Conservation (phyloP, 2,888 invertebrate species). For the Drosophila mettleri region DNA sequence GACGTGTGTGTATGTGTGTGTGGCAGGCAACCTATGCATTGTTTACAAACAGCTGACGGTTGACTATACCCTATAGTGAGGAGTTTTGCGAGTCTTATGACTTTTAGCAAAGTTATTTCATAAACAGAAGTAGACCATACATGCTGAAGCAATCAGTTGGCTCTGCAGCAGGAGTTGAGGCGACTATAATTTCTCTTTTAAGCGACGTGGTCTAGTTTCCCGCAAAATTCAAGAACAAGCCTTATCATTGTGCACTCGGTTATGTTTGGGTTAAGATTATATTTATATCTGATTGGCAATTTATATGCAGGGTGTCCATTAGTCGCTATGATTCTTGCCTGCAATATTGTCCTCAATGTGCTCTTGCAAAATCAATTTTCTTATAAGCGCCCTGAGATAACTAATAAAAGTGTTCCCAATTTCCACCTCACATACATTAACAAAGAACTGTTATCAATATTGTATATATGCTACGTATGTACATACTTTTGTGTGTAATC, state of each 20-base stretch:
- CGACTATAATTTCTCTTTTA: too few species aligned
- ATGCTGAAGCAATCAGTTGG: background rate
- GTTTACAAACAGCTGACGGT: conserved; percentile 71
- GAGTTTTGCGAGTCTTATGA: background rate
- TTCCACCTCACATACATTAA: background rate
- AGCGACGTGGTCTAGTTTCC: background rate
- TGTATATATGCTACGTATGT: background rate
- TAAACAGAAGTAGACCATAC: background rate
- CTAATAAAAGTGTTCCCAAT: conserved; percentile 21
- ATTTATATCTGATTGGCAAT: too few species aligned
- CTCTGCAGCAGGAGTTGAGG: background rate
- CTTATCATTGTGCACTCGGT: too few species aligned
- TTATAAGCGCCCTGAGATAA: conserved; percentile 12
- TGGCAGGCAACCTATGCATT: conserved; percentile 55
- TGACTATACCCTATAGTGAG: conserved; percentile 2
- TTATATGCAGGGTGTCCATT: background rate
- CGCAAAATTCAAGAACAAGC: background rate
- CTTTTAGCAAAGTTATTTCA: background rate
- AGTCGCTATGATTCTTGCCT: background rate
- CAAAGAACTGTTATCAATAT: conserved; percentile 16
- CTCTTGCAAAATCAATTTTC: conserved; percentile 14
- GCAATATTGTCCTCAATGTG: conserved; percentile 32
- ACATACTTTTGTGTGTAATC: background rate
- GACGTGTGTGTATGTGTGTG: conserved; percentile 4
- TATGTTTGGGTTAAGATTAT: too few species aligned